Evolutionary conservation across 2,888 invertebrate genomes (phyloP).

Genomic region (Tillus elongatus): DNA sequence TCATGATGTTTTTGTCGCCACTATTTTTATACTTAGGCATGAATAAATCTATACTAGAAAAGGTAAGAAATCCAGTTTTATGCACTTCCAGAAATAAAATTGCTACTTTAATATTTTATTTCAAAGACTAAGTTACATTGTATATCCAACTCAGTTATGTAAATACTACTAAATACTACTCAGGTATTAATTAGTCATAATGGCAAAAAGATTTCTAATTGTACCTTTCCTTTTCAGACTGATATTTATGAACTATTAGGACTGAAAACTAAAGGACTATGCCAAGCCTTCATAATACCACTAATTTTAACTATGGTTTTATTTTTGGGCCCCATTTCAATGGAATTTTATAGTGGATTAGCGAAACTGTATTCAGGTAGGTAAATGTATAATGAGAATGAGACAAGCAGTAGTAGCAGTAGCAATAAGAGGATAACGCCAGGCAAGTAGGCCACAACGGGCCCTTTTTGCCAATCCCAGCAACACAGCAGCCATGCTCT

Average conservation of each 20-base stretch:
- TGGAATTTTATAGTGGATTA: conserved; percentile 60
- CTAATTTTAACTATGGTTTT: conserved; percentile 68
- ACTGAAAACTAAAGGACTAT: conserved; percentile 60
- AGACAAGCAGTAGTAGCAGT: too few species aligned
- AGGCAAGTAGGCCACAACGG: too few species aligned
- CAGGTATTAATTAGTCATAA: too few species aligned
- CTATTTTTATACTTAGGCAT: conserved; percentile 66
- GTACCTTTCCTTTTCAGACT: conserved; percentile 40
- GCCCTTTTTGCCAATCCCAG: too few species aligned
- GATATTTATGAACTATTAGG: conserved; percentile 66
- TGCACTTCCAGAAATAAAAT: background rate
- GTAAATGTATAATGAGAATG: too few species aligned
- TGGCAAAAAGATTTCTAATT: too few species aligned
- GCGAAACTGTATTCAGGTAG: conserved; percentile 61
- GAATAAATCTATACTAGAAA: conserved; percentile 50
- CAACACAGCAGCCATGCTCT: too few species aligned
- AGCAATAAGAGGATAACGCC: too few species aligned
- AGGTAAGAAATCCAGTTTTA: conserved; percentile 36
- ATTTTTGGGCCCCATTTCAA: conserved; percentile 74
- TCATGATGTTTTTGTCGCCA: conserved; percentile 74
- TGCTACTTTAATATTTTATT: background rate
- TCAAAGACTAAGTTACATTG: too few species aligned
- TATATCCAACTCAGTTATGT: too few species aligned
- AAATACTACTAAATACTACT: too few species aligned
- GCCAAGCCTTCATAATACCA: conserved; percentile 65